Evolutionary conservation across 2,797 vertebrate genomes (phyloP).

Genomic region (Otus scops): DNA sequence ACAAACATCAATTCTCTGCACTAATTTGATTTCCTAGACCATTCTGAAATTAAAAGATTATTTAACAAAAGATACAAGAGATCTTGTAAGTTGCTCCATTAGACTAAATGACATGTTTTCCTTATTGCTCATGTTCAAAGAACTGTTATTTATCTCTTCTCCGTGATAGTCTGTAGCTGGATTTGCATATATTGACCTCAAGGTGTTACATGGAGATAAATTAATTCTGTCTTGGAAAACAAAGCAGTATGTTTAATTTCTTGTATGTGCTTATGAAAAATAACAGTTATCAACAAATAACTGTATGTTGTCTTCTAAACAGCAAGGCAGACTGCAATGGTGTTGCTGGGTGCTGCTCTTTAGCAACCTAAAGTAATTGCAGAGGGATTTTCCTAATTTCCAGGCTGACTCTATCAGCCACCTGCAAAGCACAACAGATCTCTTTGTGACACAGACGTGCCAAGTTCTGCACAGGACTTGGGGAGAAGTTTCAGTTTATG

Average conservation of each 20-base stretch:
- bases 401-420: not conserved
- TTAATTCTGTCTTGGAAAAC: conserved; percentile 15
- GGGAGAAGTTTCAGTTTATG: not conserved
- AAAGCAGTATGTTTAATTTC: not conserved
- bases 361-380: not conserved
- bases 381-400: not conserved
- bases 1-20: not conserved
- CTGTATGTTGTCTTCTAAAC: not conserved
- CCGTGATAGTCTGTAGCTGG: conserved; percentile 1
- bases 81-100: not conserved
- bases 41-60: not conserved
- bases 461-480: not conserved
- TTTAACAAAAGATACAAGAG: not conserved
- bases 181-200: conserved; percentile 72
- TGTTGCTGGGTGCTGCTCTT: not conserved
- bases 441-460: not conserved
- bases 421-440: not conserved
- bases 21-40: not conserved
- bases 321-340: not conserved
- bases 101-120: not conserved
- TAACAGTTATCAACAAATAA: not conserved
- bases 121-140: conserved; percentile 53
- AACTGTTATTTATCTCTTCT: conserved; percentile 38
- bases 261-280: not conserved
- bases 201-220: conserved; percentile 51